phyloP scores from a whole-genome alignment of 2,888 invertebrate genomes.

The Drosophila incognita region DNA sequence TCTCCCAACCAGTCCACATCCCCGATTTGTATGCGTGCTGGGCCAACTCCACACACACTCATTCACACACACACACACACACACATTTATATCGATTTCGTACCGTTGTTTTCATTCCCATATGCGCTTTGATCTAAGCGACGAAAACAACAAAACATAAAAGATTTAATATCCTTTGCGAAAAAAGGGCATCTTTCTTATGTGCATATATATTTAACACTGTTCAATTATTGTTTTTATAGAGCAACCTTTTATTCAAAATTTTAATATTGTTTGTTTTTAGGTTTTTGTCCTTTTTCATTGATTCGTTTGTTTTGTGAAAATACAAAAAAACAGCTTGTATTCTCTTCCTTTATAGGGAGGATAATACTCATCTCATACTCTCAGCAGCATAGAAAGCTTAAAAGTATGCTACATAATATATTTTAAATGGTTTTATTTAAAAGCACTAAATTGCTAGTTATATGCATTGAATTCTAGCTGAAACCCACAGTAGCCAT shows the following conservation, averaged over 20 bases:
- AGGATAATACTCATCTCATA: neutral
- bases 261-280: neutral
- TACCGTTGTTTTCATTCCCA: slow-evolving; percentile 44
- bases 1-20: neutral
- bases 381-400: neutral
- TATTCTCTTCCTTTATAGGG: neutral
- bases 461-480: too few species aligned
- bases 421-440: neutral
- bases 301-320: neutral
- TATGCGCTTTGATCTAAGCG: slow-evolving; percentile 63
- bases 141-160: slow-evolving; percentile 58
- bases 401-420: slow-evolving; percentile 4
- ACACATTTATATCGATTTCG: slow-evolving; percentile 61
- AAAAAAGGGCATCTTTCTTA: neutral
- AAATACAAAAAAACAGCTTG: neutral
- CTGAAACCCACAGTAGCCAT: too few species aligned
- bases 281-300: neutral
- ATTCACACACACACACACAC: neutral
- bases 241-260: neutral
- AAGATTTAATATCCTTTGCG: slow-evolving; percentile 14
- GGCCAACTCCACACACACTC: slow-evolving; percentile 28
- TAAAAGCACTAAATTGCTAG: neutral
- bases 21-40: slow-evolving; percentile 50
- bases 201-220: neutral
- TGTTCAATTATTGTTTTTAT: neutral